phyloP scores from a whole-genome alignment of 92 coral and sea anemone species.

The Zoanthus sociatus region DNA sequence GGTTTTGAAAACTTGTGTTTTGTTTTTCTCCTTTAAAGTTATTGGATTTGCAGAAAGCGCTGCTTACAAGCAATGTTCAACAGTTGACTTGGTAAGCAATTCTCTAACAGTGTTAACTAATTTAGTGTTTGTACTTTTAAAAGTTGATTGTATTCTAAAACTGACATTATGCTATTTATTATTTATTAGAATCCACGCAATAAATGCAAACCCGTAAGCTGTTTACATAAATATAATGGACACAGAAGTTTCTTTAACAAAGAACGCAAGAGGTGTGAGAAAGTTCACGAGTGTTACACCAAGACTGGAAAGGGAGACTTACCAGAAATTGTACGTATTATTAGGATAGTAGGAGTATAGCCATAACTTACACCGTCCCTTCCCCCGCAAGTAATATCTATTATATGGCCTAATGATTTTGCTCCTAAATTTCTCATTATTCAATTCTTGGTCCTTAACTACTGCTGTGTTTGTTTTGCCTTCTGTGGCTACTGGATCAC shows the following conservation, averaged over 20 bases:
- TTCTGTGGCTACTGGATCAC: no score
- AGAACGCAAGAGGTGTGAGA: slow-evolving; percentile 81
- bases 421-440: no score
- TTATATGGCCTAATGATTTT: no score
- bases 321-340: slow-evolving; percentile 86
- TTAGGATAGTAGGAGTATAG: neutral
- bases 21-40: slow-evolving; percentile 30
- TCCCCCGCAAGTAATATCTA: no score
- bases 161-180: neutral
- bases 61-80: slow-evolving; percentile 70
- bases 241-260: slow-evolving; percentile 84
- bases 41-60: slow-evolving; percentile 65
- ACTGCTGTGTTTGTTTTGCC: no score
- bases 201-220: slow-evolving; percentile 87
- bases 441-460: no score
- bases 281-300: slow-evolving; percentile 90
- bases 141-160: neutral
- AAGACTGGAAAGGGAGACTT: slow-evolving; percentile 74
- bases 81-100: slow-evolving; percentile 74
- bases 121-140: neutral
- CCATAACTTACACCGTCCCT: no score
- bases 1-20: no score
- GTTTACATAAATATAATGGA: slow-evolving; percentile 96
- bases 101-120: neutral
- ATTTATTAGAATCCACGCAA: slow-evolving; percentile 82